Evolutionary conservation across 2,888 invertebrate genomes (phyloP), one percentile per base, ranked within the genome.

Genomic region (Taphrorychus bicolor): DNA sequence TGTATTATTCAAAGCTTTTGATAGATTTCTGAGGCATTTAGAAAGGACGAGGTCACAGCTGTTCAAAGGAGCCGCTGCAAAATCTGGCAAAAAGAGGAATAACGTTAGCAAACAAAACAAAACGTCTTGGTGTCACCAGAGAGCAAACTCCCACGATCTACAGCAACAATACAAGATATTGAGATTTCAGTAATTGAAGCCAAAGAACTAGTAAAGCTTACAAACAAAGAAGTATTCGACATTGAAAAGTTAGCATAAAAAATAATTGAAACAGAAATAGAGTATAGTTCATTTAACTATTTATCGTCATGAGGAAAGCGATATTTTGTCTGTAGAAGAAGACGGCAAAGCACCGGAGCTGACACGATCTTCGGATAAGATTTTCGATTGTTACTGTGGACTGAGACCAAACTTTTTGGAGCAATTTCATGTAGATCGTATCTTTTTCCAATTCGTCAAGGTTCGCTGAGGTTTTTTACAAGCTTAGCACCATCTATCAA

Each of bases 221-320:
- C 4, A 48, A 40, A 23, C 71, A 76, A 78, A 63, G 74, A 77
- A 11, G 78, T 82, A n/a, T n/a, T n/a, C n/a, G n/a, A n/a, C n/a
- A n/a, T n/a, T n/a, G n/a, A n/a, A n/a, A n/a, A n/a, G n/a, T n/a
- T n/a, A n/a, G n/a, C n/a, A n/a, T n/a, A n/a, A n/a, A n/a, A 45
- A 79, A 79, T 66, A 80, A 79, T 70, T 78, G 76, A 5, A 78
- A 77, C 41, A 82, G 80, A 2, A 76, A 75, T 18, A 79, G 78
- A 59, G 70, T 82, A 60, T 77, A 82, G 76, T 75, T 76, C 0
- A 81, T 81, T 53, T 81, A 83, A 76, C 81, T 82, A 64, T 74
- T 76, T 21, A 73, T 76, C 9, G 61, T 76, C 4, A 70, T 75
- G 66, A 77, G 77, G 72, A 75, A 76, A 49, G 76, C 73, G 5